Evolutionary conservation across 2,113 vertebrate species (phyloP).

Genomic region (Rhadina sibilatrix): DNA sequence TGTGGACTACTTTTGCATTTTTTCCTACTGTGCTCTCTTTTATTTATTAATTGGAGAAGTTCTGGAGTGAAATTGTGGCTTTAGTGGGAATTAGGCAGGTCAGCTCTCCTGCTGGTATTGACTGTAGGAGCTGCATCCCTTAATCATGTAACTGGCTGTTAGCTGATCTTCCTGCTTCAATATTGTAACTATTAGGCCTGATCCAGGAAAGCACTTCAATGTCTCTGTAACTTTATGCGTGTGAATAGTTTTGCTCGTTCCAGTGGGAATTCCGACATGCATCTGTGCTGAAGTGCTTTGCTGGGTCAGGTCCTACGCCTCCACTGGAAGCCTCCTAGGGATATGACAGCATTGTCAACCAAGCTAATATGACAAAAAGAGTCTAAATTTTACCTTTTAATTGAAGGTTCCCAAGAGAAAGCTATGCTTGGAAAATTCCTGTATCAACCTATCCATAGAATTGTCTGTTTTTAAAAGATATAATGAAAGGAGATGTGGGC

Average conservation of each 20-base stretch:
- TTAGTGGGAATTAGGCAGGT: not conserved
- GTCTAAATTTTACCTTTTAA: not conserved
- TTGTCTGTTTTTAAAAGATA: not conserved
- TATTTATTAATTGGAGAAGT: not conserved
- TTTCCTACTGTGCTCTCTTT: not conserved
- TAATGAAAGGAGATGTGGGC: not conserved
- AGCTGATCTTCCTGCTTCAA: not conserved
- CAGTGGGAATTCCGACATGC: not conserved
- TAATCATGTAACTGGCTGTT: not conserved
- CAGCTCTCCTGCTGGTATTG: not conserved
- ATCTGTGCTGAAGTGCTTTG: constrained; percentile 25
- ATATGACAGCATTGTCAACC: not conserved
- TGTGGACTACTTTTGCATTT: not conserved
- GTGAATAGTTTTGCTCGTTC: not conserved
- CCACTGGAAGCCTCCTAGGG: not conserved
- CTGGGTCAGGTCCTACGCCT: not conserved
- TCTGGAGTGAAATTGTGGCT: not conserved
- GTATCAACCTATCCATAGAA: not conserved
- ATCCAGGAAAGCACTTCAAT: constrained; percentile 35
- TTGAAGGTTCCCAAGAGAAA: not conserved
- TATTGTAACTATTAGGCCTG: not conserved
- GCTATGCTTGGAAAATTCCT: not conserved
- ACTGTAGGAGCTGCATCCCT: not conserved
- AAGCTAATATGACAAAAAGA: not conserved
- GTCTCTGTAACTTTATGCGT: not conserved